These are phyloP conservation scores for Rugalucina vietnamica DNA, from an alignment of 2,888 invertebrate genomes.

Conservation along the genomic window DNA sequence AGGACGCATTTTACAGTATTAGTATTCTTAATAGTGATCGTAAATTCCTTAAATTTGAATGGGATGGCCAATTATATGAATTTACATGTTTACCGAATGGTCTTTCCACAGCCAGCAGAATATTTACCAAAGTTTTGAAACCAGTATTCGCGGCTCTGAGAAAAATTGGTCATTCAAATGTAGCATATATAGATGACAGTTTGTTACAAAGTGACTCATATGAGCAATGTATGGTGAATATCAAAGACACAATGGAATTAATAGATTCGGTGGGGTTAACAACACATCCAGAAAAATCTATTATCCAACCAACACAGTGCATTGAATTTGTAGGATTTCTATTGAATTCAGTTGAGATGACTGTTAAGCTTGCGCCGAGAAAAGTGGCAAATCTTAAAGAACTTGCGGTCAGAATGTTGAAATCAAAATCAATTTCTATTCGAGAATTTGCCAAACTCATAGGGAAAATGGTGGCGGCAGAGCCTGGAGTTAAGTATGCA, in stretches of 20 bases:
- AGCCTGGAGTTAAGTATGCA: no score
- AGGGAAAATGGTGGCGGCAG: no score
- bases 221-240: background rate
- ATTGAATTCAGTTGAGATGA: background rate
- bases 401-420: background rate
- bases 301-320: background rate
- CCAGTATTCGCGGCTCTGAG: constrained; percentile 46
- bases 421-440: background rate
- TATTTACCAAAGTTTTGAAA: constrained; percentile 64
- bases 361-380: background rate
- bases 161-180: background rate
- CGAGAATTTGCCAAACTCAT: no score
- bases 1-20: constrained; percentile 55
- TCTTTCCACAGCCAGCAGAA: constrained; percentile 44
- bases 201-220: constrained; percentile 10
- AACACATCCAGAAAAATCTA: constrained; percentile 7
- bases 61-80: constrained; percentile 30
- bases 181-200: constrained; percentile 1
- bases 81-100: constrained; percentile 51
- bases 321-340: background rate
- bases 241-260: background rate
- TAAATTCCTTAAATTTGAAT: constrained; percentile 50
- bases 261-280: background rate
- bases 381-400: background rate
- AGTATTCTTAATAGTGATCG: constrained; percentile 13